These are phyloP conservation scores for Danio albolineatus DNA, from an alignment of 2,797 vertebrate genomes.

Conservation along the genomic window DNA sequence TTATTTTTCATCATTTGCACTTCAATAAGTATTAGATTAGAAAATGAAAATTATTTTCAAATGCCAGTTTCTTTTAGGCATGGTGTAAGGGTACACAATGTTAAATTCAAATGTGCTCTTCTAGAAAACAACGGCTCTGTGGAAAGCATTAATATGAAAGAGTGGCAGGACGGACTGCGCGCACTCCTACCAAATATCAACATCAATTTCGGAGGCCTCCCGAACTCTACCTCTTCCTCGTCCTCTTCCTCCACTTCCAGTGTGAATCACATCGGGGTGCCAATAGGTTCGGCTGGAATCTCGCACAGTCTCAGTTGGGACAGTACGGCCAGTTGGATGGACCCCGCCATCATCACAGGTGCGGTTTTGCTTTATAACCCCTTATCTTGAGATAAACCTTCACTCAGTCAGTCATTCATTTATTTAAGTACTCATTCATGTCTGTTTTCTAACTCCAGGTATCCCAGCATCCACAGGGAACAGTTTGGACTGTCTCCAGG, in stretches of 20 bases:
- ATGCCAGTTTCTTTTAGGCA: background rate
- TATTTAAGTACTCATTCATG: background rate
- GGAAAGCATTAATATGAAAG: slow-evolving; percentile 99
- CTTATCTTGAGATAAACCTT: too few relatives aligned
- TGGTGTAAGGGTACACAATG: background rate
- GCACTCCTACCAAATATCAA: slow-evolving; percentile 99
- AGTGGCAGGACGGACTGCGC: slow-evolving; percentile 98
- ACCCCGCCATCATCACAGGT: slow-evolving; percentile 99
- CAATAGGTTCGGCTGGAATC: slow-evolving; percentile 83
- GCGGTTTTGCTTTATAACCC: slow-evolving; percentile 56
- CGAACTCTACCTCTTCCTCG: slow-evolving; percentile 90
- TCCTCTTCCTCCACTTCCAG: slow-evolving; percentile 88
- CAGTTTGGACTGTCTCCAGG: slow-evolving; percentile 98
- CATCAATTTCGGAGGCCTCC: slow-evolving; percentile 99
- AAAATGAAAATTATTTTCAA: too few relatives aligned
- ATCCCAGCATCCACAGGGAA: slow-evolving; percentile 92
- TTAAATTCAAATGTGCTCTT: background rate
- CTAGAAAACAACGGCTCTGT: slow-evolving; percentile 97
- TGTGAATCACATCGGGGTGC: slow-evolving; percentile 95
- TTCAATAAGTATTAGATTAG: too few relatives aligned
- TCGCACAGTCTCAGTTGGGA: slow-evolving; percentile 98
- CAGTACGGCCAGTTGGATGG: slow-evolving; percentile 98
- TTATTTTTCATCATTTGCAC: too few relatives aligned
- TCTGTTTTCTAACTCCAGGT: slow-evolving; percentile 73
- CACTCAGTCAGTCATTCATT: too few relatives aligned